A percentile compares a stretch with the other conserved stretches of the same genome.
These are phyloP conservation scores for Andricus grossulariae DNA, from an alignment of 1,140 invertebrate genomes.

Conservation along the genomic window DNA sequence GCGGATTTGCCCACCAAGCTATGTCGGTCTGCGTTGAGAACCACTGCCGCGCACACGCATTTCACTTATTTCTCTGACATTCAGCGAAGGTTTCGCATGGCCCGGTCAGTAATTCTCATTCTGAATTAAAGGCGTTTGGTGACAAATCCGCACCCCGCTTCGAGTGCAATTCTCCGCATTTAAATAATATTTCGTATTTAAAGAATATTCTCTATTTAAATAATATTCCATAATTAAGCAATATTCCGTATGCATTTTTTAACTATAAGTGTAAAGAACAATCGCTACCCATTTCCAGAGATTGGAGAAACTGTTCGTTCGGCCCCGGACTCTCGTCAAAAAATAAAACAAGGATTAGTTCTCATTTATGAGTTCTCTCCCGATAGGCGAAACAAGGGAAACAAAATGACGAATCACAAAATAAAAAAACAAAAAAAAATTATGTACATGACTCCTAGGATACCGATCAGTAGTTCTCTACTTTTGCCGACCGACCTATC, in stretches of 20 bases:
- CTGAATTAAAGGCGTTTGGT: neutral
- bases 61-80: too few relatives aligned
- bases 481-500: conserved; percentile 12
- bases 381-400: neutral
- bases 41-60: too few relatives aligned
- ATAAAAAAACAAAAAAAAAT: conserved; percentile 13
- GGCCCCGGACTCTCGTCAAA: neutral
- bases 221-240: conserved; percentile 4
- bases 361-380: neutral
- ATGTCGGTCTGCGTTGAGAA: too few relatives aligned
- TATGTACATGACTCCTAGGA: conserved; percentile 9
- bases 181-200: neutral
- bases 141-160: neutral
- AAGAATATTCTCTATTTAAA: neutral
- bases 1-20: neutral
- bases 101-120: neutral
- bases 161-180: conserved; percentile 18
- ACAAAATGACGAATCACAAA: conserved; percentile 11
- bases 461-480: conserved; percentile 17
- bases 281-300: neutral
- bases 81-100: too few relatives aligned
- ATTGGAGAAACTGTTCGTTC: conserved; percentile 1
- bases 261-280: conserved; percentile 16
- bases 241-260: conserved; percentile 30
- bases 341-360: neutral